phyloP scores from a whole-genome alignment of 1,140 invertebrate genomes.

The Dinothrombium tinctorium region DNA sequence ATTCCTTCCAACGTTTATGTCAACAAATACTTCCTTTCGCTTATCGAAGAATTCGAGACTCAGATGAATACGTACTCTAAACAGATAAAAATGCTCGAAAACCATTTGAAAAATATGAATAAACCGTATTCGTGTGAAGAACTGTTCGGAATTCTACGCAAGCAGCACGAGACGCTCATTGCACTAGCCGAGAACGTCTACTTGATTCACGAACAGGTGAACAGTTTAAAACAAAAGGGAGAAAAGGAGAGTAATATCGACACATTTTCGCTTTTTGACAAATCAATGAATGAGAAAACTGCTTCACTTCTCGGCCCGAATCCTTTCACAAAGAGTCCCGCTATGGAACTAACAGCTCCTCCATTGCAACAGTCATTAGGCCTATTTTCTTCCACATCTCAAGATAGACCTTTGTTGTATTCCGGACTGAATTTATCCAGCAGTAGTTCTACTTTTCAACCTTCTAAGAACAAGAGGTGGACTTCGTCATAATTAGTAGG shows the following conservation, averaged over 20 bases:
- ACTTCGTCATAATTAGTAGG: too few relatives aligned
- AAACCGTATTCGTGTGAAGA: constrained; percentile 2
- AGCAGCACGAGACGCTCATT: constrained; percentile 10
- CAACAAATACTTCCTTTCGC: constrained; percentile 9
- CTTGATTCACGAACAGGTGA: constrained; percentile 4
- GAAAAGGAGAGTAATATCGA: not conserved
- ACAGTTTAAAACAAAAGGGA: not conserved
- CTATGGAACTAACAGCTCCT: too few relatives aligned
- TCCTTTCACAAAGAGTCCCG: too few relatives aligned
- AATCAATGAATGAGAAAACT: too few relatives aligned
- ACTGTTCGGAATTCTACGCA: constrained; percentile 6
- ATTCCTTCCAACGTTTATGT: not conserved
- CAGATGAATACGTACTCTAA: constrained; percentile 9
- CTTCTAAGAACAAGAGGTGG: too few relatives aligned
- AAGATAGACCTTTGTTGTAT: too few relatives aligned
- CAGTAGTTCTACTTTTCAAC: too few relatives aligned
- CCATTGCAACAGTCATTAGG: too few relatives aligned
- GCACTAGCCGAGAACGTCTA: constrained; percentile 9
- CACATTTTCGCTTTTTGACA: too few relatives aligned
- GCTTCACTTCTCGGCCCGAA: too few relatives aligned
- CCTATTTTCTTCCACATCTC: too few relatives aligned
- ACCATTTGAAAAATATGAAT: constrained; percentile 7
- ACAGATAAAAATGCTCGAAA: constrained; percentile 8
- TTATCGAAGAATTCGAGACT: constrained; percentile 4
- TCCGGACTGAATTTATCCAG: too few relatives aligned